Conservation (phyloP, 2,113 vertebrate species). For the Thamnophis sirtalis region DNA sequence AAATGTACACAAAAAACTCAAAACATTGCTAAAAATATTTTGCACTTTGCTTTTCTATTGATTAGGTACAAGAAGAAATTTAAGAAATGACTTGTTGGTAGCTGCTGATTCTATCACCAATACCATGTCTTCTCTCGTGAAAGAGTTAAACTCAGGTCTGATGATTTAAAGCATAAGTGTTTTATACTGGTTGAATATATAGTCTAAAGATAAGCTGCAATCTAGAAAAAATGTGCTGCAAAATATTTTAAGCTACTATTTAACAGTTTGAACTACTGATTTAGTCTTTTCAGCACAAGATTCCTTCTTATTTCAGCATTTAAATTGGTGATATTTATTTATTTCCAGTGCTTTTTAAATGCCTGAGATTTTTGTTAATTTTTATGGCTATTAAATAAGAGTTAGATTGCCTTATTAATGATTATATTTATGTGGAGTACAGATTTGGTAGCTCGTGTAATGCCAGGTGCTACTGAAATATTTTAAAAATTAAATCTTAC, state of each 20-base stretch:
- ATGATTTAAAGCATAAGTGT: neutral
- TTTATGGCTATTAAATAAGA: neutral
- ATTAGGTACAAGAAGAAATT: constrained; percentile 90
- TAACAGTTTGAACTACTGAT: neutral
- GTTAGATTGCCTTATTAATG: neutral
- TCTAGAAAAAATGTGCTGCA: neutral
- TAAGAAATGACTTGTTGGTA: constrained; percentile 93
- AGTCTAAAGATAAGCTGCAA: neutral
- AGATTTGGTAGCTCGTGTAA: neutral
- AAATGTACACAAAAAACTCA: constrained; percentile 34
- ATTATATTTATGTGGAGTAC: neutral
- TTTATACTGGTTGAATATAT: neutral
- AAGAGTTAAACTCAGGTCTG: constrained; percentile 95
- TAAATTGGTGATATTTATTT: neutral
- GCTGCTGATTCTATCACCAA: constrained; percentile 99
- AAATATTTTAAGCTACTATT: neutral
- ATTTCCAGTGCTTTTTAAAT: neutral
- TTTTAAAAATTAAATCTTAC: neutral
- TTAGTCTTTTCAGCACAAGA: neutral
- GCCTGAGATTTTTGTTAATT: neutral
- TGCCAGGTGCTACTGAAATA: neutral
- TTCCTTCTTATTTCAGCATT: neutral
- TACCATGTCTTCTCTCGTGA: constrained; percentile 97
- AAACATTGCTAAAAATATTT: constrained; percentile 23
- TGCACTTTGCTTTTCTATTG: constrained; percentile 45